Evolutionary conservation across 1,140 invertebrate genomes (phyloP).

Genomic region (Hycleus phaleratus): DNA sequence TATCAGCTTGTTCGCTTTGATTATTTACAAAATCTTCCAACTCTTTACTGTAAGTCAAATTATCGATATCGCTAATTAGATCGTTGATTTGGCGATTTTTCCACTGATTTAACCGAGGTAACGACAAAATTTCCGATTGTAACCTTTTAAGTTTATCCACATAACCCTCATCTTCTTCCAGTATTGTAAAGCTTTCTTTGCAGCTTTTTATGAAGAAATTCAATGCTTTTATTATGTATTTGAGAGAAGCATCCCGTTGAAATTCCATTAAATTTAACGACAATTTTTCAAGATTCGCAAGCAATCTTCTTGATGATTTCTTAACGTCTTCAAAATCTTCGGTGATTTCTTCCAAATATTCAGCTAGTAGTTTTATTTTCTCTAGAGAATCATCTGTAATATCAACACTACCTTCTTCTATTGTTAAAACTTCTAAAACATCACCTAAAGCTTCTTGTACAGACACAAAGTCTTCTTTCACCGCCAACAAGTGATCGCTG

Average conservation of each 20-base stretch:
- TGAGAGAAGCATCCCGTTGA: not conserved
- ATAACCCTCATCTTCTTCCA: not conserved
- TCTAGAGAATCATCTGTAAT: conserved; percentile 14
- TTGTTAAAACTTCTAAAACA: conserved; percentile 32
- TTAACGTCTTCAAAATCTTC: not conserved
- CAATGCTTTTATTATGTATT: not conserved
- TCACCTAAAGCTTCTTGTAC: conserved; percentile 26
- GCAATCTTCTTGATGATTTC: not conserved
- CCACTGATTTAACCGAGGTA: too few species aligned
- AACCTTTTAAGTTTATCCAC: not conserved
- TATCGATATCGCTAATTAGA: too few species aligned
- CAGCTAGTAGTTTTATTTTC: not conserved
- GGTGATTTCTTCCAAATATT: not conserved
- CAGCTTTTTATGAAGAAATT: not conserved
- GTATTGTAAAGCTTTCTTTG: too few species aligned
- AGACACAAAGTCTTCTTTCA: conserved; percentile 17
- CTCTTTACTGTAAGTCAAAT: too few species aligned
- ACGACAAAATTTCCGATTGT: not conserved
- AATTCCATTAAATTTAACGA: not conserved
- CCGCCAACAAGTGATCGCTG: not conserved
- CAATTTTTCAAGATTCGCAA: not conserved
- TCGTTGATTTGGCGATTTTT: too few species aligned
- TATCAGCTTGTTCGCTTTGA: too few species aligned
- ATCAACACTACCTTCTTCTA: conserved; percentile 32
- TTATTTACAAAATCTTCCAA: too few species aligned